Conservation (phyloP, 2,113 vertebrate genomes). For the Cairina moschata region DNA sequence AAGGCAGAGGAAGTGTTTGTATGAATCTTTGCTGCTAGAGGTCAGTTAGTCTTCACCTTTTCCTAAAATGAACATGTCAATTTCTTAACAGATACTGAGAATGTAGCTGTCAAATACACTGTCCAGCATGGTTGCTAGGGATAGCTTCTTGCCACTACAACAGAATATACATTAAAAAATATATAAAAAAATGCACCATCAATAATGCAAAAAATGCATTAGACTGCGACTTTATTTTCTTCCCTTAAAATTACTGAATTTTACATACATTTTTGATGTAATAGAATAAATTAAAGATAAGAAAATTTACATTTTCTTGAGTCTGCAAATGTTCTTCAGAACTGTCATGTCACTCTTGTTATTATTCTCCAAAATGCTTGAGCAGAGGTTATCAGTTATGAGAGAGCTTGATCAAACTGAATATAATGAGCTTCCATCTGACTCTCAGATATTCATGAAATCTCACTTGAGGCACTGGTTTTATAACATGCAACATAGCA, state of each 20-base stretch:
- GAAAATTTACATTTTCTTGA: background rate
- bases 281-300: background rate
- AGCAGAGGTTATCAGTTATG: background rate
- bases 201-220: rapidly evolving
- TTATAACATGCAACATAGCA: background rate
- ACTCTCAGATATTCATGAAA: background rate
- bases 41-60: background rate
- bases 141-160: background rate
- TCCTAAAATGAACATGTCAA: background rate
- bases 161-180: background rate
- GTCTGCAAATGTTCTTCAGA: background rate
- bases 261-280: background rate
- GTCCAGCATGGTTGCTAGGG: background rate
- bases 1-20: background rate
- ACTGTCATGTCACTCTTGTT: background rate
- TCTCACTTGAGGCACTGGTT: background rate
- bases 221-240: background rate
- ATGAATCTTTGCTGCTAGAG: background rate
- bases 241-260: background rate
- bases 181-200: background rate
- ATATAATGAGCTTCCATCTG: background rate
- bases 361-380: background rate
- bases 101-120: background rate
- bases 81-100: background rate
- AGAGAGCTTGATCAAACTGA: background rate